Evolutionary conservation across 2,113 vertebrate species (phyloP).

Genomic region (Protobothrops mucrosquamatus): DNA sequence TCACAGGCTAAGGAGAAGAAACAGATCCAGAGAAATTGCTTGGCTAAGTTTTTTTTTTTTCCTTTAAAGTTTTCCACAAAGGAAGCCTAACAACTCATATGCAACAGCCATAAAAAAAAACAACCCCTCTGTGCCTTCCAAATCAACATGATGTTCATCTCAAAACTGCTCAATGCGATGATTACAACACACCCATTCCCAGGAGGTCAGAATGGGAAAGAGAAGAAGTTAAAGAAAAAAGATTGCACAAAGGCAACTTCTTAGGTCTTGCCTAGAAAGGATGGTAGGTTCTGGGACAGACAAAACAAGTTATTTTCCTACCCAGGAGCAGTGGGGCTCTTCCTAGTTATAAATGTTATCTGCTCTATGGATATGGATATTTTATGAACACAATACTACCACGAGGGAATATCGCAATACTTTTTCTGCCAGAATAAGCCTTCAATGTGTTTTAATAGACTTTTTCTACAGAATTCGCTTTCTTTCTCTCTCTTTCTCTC

Average conservation of each 20-base stretch:
- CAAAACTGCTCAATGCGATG: background rate
- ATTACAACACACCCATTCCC: conserved; percentile 15
- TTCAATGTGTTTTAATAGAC: background rate
- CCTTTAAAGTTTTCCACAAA: background rate
- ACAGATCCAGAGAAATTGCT: background rate
- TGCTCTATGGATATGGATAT: background rate
- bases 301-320: background rate
- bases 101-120: background rate
- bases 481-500: too few species aligned
- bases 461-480: background rate
- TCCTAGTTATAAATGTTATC: background rate
- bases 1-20: background rate
- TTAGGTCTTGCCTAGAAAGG: background rate
- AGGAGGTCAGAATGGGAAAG: background rate
- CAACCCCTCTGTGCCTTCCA: background rate
- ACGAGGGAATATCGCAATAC: background rate
- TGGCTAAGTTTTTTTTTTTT: too few species aligned
- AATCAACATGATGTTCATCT: background rate
- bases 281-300: background rate
- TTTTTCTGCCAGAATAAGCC: background rate
- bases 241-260: background rate
- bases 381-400: background rate
- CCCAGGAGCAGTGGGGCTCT: background rate
- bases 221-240: background rate
- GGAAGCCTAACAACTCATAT: background rate